Conservation (phyloP, 2,113 vertebrate species). For the Heloderma charlesbogerti region DNA sequence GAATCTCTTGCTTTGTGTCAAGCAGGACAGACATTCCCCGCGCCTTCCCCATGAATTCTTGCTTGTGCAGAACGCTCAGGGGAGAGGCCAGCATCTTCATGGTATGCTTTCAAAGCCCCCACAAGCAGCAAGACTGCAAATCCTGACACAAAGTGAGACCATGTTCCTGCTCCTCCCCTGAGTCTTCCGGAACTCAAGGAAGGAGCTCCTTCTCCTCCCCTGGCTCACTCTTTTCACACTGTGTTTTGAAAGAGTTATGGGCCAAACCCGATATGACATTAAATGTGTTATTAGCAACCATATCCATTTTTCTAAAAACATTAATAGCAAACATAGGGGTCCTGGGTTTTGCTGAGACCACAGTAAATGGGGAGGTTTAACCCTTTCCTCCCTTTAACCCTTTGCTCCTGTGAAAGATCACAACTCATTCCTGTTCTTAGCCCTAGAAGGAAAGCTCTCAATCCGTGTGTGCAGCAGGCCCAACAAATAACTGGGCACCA, state of each 20-base stretch:
- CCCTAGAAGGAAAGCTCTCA: not conserved
- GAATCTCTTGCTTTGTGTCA: not conserved
- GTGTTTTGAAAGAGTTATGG: not conserved
- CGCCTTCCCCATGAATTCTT: not conserved
- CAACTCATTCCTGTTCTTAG: not conserved
- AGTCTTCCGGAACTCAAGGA: not conserved
- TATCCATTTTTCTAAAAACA: not conserved
- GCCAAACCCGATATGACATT: not conserved
- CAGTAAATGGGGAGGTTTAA: not conserved
- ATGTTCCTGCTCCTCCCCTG: not conserved
- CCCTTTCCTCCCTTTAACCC: not conserved
- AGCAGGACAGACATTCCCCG: too few relatives aligned
- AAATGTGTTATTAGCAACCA: not conserved
- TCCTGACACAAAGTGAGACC: not conserved
- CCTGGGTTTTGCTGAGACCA: not conserved
- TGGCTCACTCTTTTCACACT: not conserved
- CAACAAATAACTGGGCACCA: not conserved
- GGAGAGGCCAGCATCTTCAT: not conserved
- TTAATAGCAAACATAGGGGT: not conserved
- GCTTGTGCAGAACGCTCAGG: not conserved
- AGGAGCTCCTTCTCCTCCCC: not conserved
- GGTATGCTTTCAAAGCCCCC: too few relatives aligned
- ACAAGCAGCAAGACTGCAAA: not conserved
- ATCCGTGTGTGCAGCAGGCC: not conserved
- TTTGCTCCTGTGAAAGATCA: not conserved